phyloP scores from a whole-genome alignment of 2,113 vertebrate genomes.

The Mustelus asterias region DNA sequence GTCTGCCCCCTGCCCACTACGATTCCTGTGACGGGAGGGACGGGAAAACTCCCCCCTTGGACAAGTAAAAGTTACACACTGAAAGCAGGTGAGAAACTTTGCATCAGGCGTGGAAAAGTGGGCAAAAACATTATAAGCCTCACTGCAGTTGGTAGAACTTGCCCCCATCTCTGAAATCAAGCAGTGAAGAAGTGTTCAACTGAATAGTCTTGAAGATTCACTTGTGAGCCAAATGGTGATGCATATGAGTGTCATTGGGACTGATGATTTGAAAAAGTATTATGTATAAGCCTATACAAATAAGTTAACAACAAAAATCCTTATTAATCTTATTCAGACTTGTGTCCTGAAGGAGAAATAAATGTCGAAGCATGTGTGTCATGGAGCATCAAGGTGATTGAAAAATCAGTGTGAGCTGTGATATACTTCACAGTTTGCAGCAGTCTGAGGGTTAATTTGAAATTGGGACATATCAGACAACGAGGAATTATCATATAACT shows the following conservation, averaged over 20 bases:
- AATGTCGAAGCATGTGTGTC: neutral
- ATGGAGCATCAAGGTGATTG: neutral
- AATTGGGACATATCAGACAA: slow-evolving; percentile 19
- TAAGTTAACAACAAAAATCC: neutral
- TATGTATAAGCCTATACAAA: neutral
- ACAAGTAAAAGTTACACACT: neutral
- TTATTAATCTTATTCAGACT: neutral
- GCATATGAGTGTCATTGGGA: neutral
- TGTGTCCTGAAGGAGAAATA: neutral
- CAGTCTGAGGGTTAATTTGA: neutral
- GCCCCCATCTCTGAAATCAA: neutral
- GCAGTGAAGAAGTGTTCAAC: neutral
- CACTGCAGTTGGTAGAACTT: neutral
- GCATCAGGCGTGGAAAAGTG: neutral
- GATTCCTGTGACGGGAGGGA: neutral
- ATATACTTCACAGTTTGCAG: neutral
- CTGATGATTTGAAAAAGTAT: neutral
- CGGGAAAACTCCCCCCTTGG: neutral
- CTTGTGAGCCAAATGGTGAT: neutral
- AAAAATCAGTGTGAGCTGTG: neutral
- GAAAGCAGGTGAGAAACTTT: neutral
- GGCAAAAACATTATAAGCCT: neutral
- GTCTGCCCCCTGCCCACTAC: too few relatives aligned
- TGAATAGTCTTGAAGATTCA: neutral
- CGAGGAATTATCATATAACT: neutral